Evolutionary conservation across 2,888 invertebrate genomes (phyloP), one percentile per base, ranked within the genome.

Genomic region (Brassicogethes aeneus): DNA sequence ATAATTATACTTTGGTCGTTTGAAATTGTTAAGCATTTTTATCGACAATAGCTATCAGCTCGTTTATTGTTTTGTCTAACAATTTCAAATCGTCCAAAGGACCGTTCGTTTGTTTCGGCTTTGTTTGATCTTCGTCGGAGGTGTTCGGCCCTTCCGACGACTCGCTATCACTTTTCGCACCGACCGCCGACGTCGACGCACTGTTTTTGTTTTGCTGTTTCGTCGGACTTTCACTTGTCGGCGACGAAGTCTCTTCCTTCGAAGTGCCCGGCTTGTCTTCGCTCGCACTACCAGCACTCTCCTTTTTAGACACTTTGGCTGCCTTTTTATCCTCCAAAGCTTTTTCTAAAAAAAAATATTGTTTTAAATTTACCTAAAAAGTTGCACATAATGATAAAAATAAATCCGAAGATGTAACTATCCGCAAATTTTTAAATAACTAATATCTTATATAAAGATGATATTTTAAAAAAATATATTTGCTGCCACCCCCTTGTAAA

Each of bases 41-140:
- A 48, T 67, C 63, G 39, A 66, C 60, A 46, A 68, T 59, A 50
- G 57, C 59, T 41, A 65, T 55, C 46, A 69, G 57, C 55, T 68
- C 68, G 40, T 59, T 63, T 44, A 69, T 61, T 41, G 65, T 62
- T 44, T 61, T 57, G 43, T 61, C 62, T 43, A 68, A 53, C 39
- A 67, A 51, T 48, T 62, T 62, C 39, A 68, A 48, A 50, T 65
- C 57, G 39, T 60, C 60, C 43, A 64, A 46, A 36, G 61, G 59
- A 44, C 58, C 57, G 38, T 47, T 48, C 12, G 46, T 40, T 41
- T 51, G 53, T 15, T 47, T 49, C 34, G 53, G 54, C 36, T 58
- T 55, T 14, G 59, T 60, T 37, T 56, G 55, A 31, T 64, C 60
- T 38, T 57, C 57, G 40, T 55, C 54, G 15, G 60, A 57, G 17